These are phyloP conservation scores for Ditylenchus dipsaci DNA, from an alignment of 1,140 invertebrate species.

Conservation along the genomic window DNA sequence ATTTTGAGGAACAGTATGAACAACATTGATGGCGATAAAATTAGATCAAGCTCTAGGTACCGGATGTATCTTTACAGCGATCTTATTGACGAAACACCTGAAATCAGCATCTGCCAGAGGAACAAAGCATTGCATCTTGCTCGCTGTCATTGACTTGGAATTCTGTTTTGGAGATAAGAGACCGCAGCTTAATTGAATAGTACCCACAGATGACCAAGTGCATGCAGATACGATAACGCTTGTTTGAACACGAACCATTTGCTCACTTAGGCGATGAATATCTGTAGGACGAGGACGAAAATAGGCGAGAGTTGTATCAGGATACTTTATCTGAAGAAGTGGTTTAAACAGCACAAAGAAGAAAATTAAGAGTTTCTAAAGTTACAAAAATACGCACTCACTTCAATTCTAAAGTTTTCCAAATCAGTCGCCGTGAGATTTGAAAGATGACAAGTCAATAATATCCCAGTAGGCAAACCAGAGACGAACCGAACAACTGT, in stretches of 20 bases:
- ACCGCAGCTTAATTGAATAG: constrained; percentile 15
- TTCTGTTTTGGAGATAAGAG: constrained; percentile 2
- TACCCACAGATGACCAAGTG: constrained; percentile 23
- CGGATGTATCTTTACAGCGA: constrained; percentile 32
- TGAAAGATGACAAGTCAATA: constrained; percentile 16
- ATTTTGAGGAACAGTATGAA: no score
- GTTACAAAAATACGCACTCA: constrained; percentile 6
- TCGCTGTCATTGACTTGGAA: constrained; percentile 3
- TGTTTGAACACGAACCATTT: constrained; percentile 27
- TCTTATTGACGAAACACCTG: not conserved
- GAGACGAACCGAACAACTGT: constrained; percentile 25
- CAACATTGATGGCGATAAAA: not conserved
- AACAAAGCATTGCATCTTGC: constrained; percentile 1
- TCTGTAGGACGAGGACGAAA: constrained; percentile 21
- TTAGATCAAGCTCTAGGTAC: constrained; percentile 6
- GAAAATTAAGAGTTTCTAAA: not conserved
- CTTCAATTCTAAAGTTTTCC: constrained; percentile 24
- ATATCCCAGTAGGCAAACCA: constrained; percentile 28
- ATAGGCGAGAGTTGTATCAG: constrained; percentile 26
- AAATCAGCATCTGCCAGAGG: constrained; percentile 25
- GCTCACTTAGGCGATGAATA: constrained; percentile 7
- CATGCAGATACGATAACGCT: constrained; percentile 24
- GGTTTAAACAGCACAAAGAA: not conserved
- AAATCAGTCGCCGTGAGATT: constrained; percentile 28
- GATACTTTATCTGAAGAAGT: constrained; percentile 26